Conservation (phyloP, 1,140 invertebrate species). For the Euwallacea similis region DNA sequence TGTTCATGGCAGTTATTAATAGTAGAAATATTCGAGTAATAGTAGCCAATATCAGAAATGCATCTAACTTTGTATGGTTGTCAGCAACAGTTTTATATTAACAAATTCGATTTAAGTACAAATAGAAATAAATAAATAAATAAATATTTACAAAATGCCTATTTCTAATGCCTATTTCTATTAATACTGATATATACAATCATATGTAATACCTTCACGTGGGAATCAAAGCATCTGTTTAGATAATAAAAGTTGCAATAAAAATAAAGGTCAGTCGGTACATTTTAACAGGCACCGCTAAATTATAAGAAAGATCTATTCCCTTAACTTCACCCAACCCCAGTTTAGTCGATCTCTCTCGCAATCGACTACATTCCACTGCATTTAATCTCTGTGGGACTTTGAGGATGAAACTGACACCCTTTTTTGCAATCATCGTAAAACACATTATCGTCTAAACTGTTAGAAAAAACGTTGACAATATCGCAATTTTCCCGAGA, state of each 20-base stretch:
- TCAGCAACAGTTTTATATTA: neutral
- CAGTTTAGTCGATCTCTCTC: no score
- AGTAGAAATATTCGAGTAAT: no score
- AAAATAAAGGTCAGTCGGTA: neutral
- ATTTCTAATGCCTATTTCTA: neutral
- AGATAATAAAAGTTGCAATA: neutral
- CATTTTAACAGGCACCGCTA: no score
- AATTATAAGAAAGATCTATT: neutral
- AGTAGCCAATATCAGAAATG: no score
- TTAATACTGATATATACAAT: neutral
- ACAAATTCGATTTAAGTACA: neutral
- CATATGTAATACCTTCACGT: no score
- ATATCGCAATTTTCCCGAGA: slow-evolving; percentile 37
- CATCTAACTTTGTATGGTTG: no score
- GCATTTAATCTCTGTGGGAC: slow-evolving; percentile 39
- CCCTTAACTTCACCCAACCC: neutral
- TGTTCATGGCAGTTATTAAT: no score
- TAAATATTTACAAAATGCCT: neutral
- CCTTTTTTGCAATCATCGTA: slow-evolving; percentile 37
- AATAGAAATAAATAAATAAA: slow-evolving; percentile 5
- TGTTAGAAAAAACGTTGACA: slow-evolving; percentile 37
- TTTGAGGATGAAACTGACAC: slow-evolving; percentile 35
- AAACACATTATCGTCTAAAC: slow-evolving; percentile 42
- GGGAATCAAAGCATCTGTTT: neutral
- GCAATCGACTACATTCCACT: slow-evolving; percentile 36